These are phyloP conservation scores for Uropetala carovei DNA, from an alignment of 2,888 invertebrate species.

Conservation along the genomic window DNA sequence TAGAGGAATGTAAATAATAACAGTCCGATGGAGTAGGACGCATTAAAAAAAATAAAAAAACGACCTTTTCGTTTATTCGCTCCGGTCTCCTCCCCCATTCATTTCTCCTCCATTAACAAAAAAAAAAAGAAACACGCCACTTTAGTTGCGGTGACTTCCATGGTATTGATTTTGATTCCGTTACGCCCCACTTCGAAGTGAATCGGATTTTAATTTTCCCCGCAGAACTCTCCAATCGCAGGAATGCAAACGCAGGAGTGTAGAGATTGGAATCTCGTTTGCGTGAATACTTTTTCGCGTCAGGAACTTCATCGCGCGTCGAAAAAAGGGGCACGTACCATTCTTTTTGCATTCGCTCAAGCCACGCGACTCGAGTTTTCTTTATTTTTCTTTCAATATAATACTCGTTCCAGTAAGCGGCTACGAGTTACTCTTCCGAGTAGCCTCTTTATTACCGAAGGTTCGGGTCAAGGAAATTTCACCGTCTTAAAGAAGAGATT, in stretches of 20 bases:
- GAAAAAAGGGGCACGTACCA: not conserved
- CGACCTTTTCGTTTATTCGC: slow-evolving; percentile 13
- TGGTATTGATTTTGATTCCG: not conserved
- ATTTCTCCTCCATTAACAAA: not conserved
- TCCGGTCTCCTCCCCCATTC: not conserved
- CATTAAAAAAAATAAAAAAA: not conserved
- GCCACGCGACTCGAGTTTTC: not conserved
- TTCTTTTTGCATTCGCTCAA: not conserved
- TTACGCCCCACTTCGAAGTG: not conserved
- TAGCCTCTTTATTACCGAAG: not conserved
- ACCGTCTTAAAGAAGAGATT: not conserved
- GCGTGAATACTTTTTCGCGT: not conserved
- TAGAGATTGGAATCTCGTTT: not conserved
- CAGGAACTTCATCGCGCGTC: not conserved
- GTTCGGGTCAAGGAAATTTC: not conserved
- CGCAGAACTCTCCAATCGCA: not conserved
- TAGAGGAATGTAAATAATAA: slow-evolving; percentile 13
- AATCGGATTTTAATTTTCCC: not conserved
- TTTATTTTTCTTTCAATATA: not conserved
- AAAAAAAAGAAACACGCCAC: not conserved
- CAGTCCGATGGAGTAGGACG: not conserved
- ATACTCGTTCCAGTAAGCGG: not conserved
- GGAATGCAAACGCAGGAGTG: not conserved
- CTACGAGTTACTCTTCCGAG: not conserved
- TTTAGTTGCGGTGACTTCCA: not conserved